These are phyloP conservation scores for Sylvietta virens DNA, from an alignment of 2,113 vertebrate genomes.

Conservation along the genomic window DNA sequence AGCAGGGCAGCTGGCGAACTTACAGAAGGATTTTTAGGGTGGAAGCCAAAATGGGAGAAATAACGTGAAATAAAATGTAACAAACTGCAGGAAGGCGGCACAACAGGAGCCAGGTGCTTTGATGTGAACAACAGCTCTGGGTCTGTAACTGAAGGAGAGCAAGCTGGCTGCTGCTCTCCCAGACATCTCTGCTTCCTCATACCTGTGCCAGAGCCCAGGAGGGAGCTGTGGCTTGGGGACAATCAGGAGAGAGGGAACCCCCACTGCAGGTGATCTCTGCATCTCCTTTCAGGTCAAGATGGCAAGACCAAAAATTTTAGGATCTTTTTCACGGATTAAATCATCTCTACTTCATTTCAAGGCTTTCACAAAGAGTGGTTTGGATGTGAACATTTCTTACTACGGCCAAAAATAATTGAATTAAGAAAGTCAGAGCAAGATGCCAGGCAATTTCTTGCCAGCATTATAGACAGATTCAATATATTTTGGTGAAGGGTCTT, in stretches of 20 bases:
- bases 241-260: not conserved
- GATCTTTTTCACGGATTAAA: not conserved
- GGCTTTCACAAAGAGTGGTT: not conserved
- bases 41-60: not conserved
- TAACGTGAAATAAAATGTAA: not conserved
- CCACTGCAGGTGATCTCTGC: not conserved
- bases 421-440: not conserved
- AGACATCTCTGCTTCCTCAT: accelerated
- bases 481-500: not conserved
- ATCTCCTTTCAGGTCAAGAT: not conserved
- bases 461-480: not conserved
- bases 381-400: not conserved
- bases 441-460: not conserved
- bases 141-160: not conserved
- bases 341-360: not conserved
- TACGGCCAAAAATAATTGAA: not conserved
- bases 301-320: not conserved
- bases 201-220: not conserved
- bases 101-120: not conserved
- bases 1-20: not conserved
- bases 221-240: not conserved
- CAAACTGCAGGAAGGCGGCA: not conserved
- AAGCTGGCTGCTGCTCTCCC: not conserved
- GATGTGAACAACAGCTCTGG: not conserved
- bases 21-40: not conserved